Percentiles rank a stretch among this genome's conserved stretches.
phyloP scores from a whole-genome alignment of 2,797 vertebrate genomes.

The Sebastes wilsoni region DNA sequence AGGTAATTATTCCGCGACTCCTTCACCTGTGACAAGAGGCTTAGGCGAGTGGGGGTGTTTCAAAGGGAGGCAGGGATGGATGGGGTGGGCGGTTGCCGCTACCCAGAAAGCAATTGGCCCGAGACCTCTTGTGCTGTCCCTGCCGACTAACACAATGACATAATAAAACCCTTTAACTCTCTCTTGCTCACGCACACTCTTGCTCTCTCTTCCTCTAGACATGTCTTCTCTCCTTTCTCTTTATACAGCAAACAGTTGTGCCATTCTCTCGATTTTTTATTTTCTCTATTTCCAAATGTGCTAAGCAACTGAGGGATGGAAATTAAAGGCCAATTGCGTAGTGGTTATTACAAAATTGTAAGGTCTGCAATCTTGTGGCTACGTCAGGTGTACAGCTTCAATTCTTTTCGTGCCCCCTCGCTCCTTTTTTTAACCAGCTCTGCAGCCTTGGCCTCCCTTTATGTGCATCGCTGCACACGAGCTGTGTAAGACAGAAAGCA shows the following conservation, averaged over 20 bases:
- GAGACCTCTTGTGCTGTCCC: constrained; percentile 59
- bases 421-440: constrained; percentile 47
- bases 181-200: neutral
- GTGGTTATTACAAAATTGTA: constrained; percentile 58
- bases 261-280: constrained; percentile 47
- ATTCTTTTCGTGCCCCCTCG: constrained; percentile 18
- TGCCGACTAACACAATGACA: constrained; percentile 50
- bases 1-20: constrained; percentile 81
- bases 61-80: constrained; percentile 35
- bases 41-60: constrained; percentile 56
- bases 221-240: constrained; percentile 28
- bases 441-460: constrained; percentile 44
- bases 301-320: constrained; percentile 54
- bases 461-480: constrained; percentile 47
- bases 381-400: constrained; percentile 48
- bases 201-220: neutral
- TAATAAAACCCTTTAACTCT: constrained; percentile 35
- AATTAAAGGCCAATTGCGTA: constrained; percentile 65
- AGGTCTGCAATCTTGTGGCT: constrained; percentile 53
- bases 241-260: constrained; percentile 38
- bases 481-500: constrained; percentile 51
- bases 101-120: constrained; percentile 69
- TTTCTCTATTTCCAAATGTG: constrained; percentile 14
- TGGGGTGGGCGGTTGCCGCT: constrained; percentile 38
- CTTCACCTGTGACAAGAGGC: constrained; percentile 83